Evolutionary conservation across 2,888 invertebrate species (phyloP).

Genomic region (Morpho achilles): DNA sequence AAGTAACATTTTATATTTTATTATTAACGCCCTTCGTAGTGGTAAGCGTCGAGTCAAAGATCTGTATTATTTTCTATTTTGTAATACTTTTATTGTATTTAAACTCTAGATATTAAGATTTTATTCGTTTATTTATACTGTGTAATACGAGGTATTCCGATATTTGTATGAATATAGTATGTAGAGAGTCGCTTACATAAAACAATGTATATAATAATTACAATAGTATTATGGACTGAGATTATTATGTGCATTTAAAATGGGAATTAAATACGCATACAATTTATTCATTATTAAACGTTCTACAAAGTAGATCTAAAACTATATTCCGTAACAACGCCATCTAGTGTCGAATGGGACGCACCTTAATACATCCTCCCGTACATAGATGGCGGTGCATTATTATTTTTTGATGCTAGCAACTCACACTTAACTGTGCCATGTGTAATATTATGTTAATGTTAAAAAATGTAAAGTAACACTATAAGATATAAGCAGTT

Average conservation of each 20-base stretch:
- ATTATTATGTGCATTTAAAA: conserved; percentile 71
- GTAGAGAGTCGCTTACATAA: conserved; percentile 59
- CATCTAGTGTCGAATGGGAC: conserved; percentile 45
- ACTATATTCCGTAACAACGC: conserved; percentile 44
- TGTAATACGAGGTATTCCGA: conserved; percentile 76
- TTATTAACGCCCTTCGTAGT: conserved; percentile 57
- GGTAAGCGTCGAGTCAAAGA: conserved; percentile 76
- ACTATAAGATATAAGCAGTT: conserved; percentile 11
- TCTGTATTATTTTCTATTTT: conserved; percentile 79
- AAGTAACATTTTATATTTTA: conserved; percentile 26
- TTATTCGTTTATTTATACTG: conserved; percentile 68
- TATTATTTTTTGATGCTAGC: conserved; percentile 25
- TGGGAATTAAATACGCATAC: not conserved
- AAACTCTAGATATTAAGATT: conserved; percentile 51
- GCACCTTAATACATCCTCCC: conserved; percentile 13
- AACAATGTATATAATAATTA: conserved; percentile 53
- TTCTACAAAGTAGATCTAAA: conserved; percentile 25
- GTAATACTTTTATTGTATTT: conserved; percentile 74
- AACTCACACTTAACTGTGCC: conserved; percentile 40
- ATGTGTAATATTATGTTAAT: conserved; percentile 33
- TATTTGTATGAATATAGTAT: conserved; percentile 63
- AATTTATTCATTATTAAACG: not conserved
- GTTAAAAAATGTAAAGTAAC: conserved; percentile 9
- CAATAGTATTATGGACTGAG: conserved; percentile 71
- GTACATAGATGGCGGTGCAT: conserved; percentile 28